phyloP scores from a whole-genome alignment of 2,888 invertebrate species.

The Spatulosminthurus flaviceps region DNA sequence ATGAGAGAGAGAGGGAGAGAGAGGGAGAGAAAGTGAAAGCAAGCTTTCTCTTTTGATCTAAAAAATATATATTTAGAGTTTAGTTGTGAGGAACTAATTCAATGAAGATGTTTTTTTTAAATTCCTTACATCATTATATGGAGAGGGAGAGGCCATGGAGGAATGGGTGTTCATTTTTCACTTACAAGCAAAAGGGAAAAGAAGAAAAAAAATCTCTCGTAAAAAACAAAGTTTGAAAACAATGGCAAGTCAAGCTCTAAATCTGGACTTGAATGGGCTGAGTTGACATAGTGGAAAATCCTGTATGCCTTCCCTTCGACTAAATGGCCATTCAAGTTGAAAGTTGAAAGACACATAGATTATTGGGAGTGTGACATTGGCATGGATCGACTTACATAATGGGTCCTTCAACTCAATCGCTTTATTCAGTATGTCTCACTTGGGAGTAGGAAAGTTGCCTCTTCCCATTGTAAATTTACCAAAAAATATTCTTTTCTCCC shows the following conservation, averaged over 20 bases:
- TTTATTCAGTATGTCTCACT: neutral
- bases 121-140: conserved; percentile 1
- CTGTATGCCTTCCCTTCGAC: neutral
- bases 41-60: too few species aligned
- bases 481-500: conserved; percentile 19
- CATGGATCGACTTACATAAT: conserved; percentile 14
- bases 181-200: too few species aligned
- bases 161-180: conserved; percentile 27
- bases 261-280: conserved; percentile 35
- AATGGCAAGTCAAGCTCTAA: conserved; percentile 26
- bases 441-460: neutral
- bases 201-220: too few species aligned
- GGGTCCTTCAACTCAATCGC: neutral
- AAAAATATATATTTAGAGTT: too few species aligned
- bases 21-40: too few species aligned
- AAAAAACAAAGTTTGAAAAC: conserved; percentile 23
- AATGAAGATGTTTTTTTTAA: neutral
- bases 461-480: neutral
- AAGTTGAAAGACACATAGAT: conserved; percentile 23
- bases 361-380: conserved; percentile 8
- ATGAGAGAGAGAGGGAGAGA: too few species aligned
- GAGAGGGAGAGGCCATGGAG: neutral
- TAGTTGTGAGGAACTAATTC: too few species aligned
- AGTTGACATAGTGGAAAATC: conserved; percentile 35
- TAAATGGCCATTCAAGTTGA: conserved; percentile 33